Conservation (phyloP, 2,113 vertebrate species). For the Poeciliopsis turrubarensis region DNA sequence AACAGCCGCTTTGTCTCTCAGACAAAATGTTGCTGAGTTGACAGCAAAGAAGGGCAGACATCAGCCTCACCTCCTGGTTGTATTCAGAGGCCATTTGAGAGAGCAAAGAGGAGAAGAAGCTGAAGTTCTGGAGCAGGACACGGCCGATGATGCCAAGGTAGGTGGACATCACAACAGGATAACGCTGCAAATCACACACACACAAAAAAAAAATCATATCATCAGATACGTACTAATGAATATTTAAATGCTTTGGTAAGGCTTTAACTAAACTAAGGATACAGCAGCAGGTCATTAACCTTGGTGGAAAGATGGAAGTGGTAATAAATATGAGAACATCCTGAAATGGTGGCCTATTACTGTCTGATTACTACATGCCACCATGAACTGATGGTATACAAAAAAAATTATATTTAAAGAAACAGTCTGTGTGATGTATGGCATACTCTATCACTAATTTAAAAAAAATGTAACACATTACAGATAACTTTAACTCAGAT, state of each 20-base stretch:
- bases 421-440: not conserved
- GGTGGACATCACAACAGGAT: constrained; percentile 96
- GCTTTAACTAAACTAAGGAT: not conserved
- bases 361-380: constrained; percentile 30
- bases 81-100: constrained; percentile 89
- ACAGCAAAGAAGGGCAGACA: constrained; percentile 48
- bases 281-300: constrained; percentile 22
- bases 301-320: not conserved
- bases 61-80: constrained; percentile 87
- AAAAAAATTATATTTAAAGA: not conserved
- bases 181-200: constrained; percentile 81
- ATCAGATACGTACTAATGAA: not conserved
- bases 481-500: not conserved
- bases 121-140: constrained; percentile 91
- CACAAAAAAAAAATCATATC: constrained; percentile 12
- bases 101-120: constrained; percentile 92
- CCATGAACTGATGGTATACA: not conserved
- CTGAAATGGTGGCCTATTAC: not conserved
- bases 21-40: constrained; percentile 40
- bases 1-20: constrained; percentile 42
- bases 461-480: constrained; percentile 1
- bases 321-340: constrained; percentile 33
- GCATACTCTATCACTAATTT: not conserved
- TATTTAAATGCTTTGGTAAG: not conserved
- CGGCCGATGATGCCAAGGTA: constrained; percentile 94